Conservation (phyloP, 2,888 invertebrate species). For the Drosophila prolongata region DNA sequence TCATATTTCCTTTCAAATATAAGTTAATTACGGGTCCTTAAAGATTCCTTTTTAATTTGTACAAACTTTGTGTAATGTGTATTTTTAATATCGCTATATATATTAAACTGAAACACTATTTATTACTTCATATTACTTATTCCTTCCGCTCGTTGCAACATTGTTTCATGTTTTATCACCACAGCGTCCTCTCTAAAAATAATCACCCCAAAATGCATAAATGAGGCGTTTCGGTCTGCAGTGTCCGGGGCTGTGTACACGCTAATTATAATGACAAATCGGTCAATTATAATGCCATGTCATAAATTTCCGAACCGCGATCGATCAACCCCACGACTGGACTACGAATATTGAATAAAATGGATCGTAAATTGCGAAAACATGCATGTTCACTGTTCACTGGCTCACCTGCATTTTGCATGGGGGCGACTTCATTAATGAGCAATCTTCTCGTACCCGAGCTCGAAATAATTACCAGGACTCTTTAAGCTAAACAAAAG, state of each 20-base stretch:
- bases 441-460: constrained; percentile 1
- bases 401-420: constrained; percentile 24
- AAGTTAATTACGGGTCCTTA: too few species aligned
- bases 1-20: too few species aligned
- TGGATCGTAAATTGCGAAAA: constrained; percentile 59
- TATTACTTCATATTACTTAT: constrained; percentile 4
- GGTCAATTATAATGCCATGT: constrained; percentile 79
- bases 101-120: not conserved
- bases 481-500: constrained; percentile 34
- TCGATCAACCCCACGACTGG: constrained; percentile 59
- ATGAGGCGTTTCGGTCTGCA: constrained; percentile 27
- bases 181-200: constrained; percentile 39
- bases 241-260: constrained; percentile 46
- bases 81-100: not conserved
- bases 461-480: constrained; percentile 54
- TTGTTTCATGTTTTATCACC: constrained; percentile 19
- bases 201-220: constrained; percentile 39
- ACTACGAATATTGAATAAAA: constrained; percentile 75
- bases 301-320: constrained; percentile 70
- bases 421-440: constrained; percentile 56
- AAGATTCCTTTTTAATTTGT: too few species aligned
- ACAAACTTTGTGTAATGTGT: not conserved
- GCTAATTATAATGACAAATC: constrained; percentile 80
- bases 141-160: constrained; percentile 16
- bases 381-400: constrained; percentile 14